A percentile compares a stretch with the other conserved stretches of the same genome.
Evolutionary conservation across 1,140 invertebrate genomes (phyloP).

Genomic region (Aculops lycopersici): DNA sequence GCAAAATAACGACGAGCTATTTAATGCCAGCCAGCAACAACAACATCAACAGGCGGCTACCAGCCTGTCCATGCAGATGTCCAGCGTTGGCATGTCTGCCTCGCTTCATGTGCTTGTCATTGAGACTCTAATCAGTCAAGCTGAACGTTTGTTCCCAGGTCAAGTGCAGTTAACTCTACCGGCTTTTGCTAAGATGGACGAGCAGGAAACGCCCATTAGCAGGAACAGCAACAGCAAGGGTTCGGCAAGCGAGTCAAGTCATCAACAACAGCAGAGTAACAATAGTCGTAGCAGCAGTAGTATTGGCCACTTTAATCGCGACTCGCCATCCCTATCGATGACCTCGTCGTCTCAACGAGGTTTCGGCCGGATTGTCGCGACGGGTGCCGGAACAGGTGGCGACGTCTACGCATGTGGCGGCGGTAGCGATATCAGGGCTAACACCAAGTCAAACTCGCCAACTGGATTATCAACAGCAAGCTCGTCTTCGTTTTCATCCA

Average conservation of each 20-base stretch:
- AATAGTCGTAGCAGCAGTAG: neutral
- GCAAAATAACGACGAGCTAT: neutral
- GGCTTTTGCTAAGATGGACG: too few relatives aligned
- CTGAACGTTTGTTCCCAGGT: conserved; percentile 46
- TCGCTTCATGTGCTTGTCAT: conserved; percentile 41
- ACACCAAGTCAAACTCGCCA: too few relatives aligned
- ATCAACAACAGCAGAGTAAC: neutral
- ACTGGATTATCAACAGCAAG: too few relatives aligned
- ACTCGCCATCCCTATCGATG: neutral
- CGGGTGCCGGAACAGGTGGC: too few relatives aligned
- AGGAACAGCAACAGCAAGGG: too few relatives aligned
- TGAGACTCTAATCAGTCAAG: conserved; percentile 48
- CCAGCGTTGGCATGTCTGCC: conserved; percentile 47
- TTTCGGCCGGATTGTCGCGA: too few relatives aligned
- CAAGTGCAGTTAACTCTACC: too few relatives aligned
- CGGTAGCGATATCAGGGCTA: neutral
- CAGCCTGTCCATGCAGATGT: conserved; percentile 7
- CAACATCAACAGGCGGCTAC: neutral
- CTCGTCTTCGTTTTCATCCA: neutral
- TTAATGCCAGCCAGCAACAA: too few relatives aligned
- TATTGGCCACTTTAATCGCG: neutral
- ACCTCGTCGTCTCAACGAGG: neutral
- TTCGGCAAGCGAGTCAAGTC: neutral
- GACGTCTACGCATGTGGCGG: neutral
- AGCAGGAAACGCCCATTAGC: too few relatives aligned